Evolutionary conservation across 2,113 vertebrate species (phyloP), one percentile per base, ranked within the genome.

Genomic region (Anguilla rostrata): DNA sequence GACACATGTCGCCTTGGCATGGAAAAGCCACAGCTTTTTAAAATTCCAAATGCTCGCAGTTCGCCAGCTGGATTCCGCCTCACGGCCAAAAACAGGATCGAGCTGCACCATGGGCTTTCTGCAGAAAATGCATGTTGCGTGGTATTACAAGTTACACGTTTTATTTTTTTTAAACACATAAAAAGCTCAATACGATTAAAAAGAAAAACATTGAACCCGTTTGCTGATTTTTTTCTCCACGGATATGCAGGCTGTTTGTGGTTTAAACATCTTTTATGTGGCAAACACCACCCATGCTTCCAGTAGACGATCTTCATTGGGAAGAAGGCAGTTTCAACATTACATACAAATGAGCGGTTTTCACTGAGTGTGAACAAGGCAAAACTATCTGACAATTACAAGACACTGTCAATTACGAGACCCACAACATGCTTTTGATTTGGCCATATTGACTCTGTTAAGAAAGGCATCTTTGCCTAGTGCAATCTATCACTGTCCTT

Each of bases 241-340:
- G 78, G 60, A 78, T 39, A 7, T 20, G 71, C 83, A 34, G 71
- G 60, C 83, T 46, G 83, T 49, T 41, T 22, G 18, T 29, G 41
- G 71, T 84, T 75, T 39, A 78, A 84, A n/a, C 83, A 84, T 84
- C 83, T 78, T 84, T 84, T 26, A 26, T 22, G 71, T 46, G 63
- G 60, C 66, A n/a, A 29, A 43, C 26, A 49, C 39, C 34, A 84
- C 60, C 63, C 71, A 5, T 22, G 60, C 34, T 39, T 75, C 16
- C 26, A 39, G 57, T 7, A 75, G 40, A 18, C 20, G 20, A 14
- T 56, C 82, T 39, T 46, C 41, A 14, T 1, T 29, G 14, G 60
- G 16, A 82, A 53, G 11, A 82, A n/a, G 81, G 43, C 46, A 26
- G 82, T 83, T 60, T 83, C 29, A 18, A 83, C 53, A 16, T 49